phyloP scores from a whole-genome alignment of 1,140 invertebrate species.

The Popillia japonica region DNA sequence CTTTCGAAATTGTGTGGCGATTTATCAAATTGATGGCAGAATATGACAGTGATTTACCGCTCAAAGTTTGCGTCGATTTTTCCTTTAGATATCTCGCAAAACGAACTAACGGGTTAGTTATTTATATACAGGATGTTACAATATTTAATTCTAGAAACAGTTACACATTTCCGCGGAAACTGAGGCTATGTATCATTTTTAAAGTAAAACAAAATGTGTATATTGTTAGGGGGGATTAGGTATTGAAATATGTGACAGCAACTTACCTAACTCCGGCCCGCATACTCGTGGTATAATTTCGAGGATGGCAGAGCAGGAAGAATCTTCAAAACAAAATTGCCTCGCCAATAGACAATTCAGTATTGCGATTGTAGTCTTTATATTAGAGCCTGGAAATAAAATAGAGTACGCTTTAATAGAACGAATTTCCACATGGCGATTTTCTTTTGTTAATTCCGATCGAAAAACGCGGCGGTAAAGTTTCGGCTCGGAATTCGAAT shows the following conservation, averaged over 20 bases:
- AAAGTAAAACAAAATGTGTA: conserved; percentile 26
- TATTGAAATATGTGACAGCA: conserved; percentile 45
- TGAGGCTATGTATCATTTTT: not conserved
- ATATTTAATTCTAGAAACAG: not conserved
- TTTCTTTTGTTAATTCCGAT: not conserved
- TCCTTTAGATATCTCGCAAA: not conserved
- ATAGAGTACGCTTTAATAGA: not conserved
- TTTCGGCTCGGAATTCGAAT: not conserved
- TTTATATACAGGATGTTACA: not conserved
- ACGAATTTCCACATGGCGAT: not conserved
- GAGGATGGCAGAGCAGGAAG: conserved; percentile 85
- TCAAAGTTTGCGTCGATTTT: not conserved
- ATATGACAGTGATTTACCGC: not conserved
- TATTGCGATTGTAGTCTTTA: conserved; percentile 77
- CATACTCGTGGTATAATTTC: conserved; percentile 89
- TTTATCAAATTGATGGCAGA: conserved; percentile 1
- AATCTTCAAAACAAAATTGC: conserved; percentile 85
- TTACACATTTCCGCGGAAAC: not conserved
- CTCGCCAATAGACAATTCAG: conserved; percentile 85
- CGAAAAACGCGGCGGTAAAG: not conserved
- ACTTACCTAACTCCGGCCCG: conserved; percentile 86
- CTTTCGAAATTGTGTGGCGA: too few species aligned
- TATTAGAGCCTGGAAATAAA: conserved; percentile 72
- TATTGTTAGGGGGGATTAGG: conserved; percentile 40
- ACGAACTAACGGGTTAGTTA: not conserved